Conservation (phyloP, 2,797 vertebrate species). For the Heliangelus exortis region DNA sequence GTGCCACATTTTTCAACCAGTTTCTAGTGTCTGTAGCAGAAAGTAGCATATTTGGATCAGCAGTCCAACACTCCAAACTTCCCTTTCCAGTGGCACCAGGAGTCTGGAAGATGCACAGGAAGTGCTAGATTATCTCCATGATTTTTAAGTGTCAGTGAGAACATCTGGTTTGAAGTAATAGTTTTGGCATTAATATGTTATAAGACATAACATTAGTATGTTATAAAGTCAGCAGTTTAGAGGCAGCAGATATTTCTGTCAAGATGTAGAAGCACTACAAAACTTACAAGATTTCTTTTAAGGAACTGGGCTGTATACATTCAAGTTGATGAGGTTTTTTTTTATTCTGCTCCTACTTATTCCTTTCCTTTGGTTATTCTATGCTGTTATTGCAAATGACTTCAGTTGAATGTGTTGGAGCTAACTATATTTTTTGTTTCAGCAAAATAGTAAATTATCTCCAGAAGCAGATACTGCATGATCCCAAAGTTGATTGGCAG, state of each 20-base stretch:
- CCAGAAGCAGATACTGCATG: not conserved
- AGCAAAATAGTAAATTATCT: not conserved
- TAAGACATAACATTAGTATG: not conserved
- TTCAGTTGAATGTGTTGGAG: not conserved
- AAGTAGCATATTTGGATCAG: not conserved
- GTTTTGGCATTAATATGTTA: not conserved
- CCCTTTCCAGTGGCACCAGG: not conserved
- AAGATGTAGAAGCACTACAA: not conserved
- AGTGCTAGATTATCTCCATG: not conserved
- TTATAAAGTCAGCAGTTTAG: not conserved
- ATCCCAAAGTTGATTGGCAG: not conserved
- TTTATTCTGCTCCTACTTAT: not conserved
- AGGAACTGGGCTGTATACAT: not conserved
- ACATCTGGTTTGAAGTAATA: not conserved
- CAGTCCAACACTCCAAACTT: accelerated
- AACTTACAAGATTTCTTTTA: not conserved
- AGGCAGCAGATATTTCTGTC: not conserved
- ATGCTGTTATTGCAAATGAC: not conserved
- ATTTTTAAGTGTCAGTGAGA: not conserved
- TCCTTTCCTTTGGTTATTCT: not conserved
- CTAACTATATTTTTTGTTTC: not conserved
- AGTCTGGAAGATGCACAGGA: not conserved
- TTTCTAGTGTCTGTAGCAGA: not conserved
- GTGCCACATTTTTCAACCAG: not conserved
- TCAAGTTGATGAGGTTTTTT: not conserved